Evolutionary conservation across 2,797 vertebrate species (phyloP), one percentile per base, ranked within the genome.

Genomic region (Sciaenops ocellatus): DNA sequence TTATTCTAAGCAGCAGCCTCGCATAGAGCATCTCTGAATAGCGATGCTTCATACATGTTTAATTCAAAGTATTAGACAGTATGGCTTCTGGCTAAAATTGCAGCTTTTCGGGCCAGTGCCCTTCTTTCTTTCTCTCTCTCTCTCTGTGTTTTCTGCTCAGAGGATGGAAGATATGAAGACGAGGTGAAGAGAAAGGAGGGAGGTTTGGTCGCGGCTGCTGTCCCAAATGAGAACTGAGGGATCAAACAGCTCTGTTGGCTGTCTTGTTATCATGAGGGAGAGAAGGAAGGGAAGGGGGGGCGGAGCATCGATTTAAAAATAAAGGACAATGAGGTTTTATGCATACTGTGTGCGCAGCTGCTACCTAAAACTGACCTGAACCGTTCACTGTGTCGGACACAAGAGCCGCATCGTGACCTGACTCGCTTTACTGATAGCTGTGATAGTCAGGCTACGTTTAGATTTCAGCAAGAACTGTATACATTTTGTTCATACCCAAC

Each of bases 51-150:
- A 85, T 89, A 85, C 85, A 90, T 92, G 76, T 92, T 93, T 93
- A 90, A 94, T 93, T 90, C 87, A 91, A 73, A 46, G 62, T 79
- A 85, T 85, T 84, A 87, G 81, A 85, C 55, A 56, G 66, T 86
- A 54, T 77, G 47, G 90, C 92, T 94, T 74, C 82, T 81, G 85
- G 93, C 92, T 75, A 88, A 83, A 85, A 77, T 66, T 22, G 69
- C 86, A 69, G 50, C 78, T 80, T 90, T 88, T 84, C 83, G 52
- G 79, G 84, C 74, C 85, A 89, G 63, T 88, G 82, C 63, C 28
- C 83, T 82, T 89, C 56, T 9, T 38, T 38, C 34, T 38, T 78
- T 80, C 42, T 41, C 56, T 69, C 62, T 52, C 47, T 42, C 64
- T 75, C 71, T 38, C 56, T 71, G 69, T 70, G 52, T 66, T 72